These are phyloP conservation scores for Hydrochoerus hydrochaeris DNA, from an alignment of 2,113 vertebrate genomes.

Conservation along the genomic window DNA sequence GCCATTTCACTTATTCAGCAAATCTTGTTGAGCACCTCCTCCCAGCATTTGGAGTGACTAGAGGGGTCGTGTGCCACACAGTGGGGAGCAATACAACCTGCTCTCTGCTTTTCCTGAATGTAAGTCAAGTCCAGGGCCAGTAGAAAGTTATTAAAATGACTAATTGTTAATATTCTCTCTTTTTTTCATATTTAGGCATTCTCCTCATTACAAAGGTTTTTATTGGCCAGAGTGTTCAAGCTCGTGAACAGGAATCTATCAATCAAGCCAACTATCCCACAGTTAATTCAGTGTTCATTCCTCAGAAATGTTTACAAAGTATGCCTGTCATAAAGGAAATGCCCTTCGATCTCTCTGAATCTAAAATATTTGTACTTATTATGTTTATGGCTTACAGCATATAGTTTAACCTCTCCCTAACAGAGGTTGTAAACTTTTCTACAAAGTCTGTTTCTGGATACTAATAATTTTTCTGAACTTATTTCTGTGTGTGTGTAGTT, in stretches of 20 bases:
- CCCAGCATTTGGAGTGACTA: not conserved
- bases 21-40: not conserved
- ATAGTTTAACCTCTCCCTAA: not conserved
- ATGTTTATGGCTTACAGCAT: not conserved
- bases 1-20: constrained; percentile 13
- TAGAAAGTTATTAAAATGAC: constrained; percentile 20
- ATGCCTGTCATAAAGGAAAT: constrained; percentile 53
- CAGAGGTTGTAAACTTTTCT: constrained; percentile 8
- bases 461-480: constrained; percentile 23
- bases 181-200: constrained; percentile 83
- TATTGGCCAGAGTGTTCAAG: constrained; percentile 86
- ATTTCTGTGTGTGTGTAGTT: not conserved
- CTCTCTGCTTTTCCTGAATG: not conserved
- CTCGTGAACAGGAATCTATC: constrained; percentile 78
- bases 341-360: not conserved
- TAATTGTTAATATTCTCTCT: constrained; percentile 26
- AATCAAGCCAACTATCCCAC: constrained; percentile 83
- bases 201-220: constrained; percentile 90
- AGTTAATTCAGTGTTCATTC: constrained; percentile 88
- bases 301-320: constrained; percentile 80
- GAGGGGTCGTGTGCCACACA: not conserved
- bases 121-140: not conserved
- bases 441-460: not conserved
- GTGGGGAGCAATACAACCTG: not conserved
- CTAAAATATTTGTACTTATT: not conserved